Percentiles rank a stretch among this genome's conserved stretches.
Conservation (phyloP, 2,888 invertebrate genomes). For the Halictus quadricinctus region DNA sequence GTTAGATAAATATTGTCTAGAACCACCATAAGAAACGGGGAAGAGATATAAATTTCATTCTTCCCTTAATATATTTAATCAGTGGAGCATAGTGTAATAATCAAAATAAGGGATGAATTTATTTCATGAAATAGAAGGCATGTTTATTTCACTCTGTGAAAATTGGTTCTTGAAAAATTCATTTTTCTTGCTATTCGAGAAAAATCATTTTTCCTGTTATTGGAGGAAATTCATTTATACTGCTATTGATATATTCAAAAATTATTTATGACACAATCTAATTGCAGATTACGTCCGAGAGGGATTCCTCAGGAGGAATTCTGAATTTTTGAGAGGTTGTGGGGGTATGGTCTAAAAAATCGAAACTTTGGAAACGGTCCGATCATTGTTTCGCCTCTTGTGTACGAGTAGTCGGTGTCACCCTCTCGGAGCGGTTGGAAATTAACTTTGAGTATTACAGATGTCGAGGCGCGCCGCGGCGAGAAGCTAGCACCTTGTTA, state of each 20-base stretch:
- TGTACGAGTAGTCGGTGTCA: conserved; percentile 57
- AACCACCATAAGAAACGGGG: too few species aligned
- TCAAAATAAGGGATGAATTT: too few species aligned
- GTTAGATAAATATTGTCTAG: too few species aligned
- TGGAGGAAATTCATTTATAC: background rate
- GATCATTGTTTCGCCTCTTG: conserved; percentile 41
- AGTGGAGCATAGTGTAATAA: too few species aligned
- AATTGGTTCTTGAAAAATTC: too few species aligned
- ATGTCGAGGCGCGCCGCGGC: conserved; percentile 77
- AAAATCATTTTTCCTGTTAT: too few species aligned
- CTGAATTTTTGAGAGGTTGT: background rate
- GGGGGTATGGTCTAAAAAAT: background rate
- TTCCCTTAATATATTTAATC: too few species aligned
- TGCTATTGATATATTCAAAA: background rate
- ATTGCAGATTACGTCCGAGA: background rate
- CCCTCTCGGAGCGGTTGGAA: conserved; percentile 68
- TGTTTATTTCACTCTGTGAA: too few species aligned
- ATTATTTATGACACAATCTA: background rate
- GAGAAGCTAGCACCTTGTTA: conserved; percentile 81
- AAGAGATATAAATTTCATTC: too few species aligned
- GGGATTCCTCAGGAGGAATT: background rate
- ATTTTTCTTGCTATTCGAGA: too few species aligned
- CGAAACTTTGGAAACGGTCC: conserved; percentile 25
- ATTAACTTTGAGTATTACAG: conserved; percentile 80
- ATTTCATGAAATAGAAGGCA: too few species aligned